Evolutionary conservation across 2,888 invertebrate genomes (phyloP).

Genomic region (Laothoe populi): DNA sequence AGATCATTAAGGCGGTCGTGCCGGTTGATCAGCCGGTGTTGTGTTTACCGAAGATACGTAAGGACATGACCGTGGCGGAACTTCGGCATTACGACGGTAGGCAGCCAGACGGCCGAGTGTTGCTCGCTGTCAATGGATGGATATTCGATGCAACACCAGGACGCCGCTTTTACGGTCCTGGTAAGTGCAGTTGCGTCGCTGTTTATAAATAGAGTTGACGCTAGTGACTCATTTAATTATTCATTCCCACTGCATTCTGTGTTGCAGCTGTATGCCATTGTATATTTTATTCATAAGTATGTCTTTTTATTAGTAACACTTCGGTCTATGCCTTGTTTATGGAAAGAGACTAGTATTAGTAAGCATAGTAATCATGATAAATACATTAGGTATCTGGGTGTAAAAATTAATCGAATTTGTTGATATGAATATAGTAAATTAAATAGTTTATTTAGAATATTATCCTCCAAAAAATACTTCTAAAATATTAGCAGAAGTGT

Average conservation of each 20-base stretch:
- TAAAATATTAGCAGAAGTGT: no score
- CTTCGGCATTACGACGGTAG: slow-evolving; percentile 94
- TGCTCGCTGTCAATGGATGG: slow-evolving; percentile 97
- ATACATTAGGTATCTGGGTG: background rate
- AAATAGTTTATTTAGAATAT: no score
- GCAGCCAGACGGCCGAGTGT: slow-evolving; percentile 93
- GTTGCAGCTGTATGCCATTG: slow-evolving; percentile 37
- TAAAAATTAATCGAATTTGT: no score
- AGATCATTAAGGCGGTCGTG: slow-evolving; percentile 53
- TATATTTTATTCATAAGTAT: slow-evolving; percentile 5
- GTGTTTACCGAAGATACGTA: slow-evolving; percentile 91
- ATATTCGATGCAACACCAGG: slow-evolving; percentile 98
- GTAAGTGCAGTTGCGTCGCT: slow-evolving; percentile 81
- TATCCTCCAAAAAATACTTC: no score
- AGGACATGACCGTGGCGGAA: slow-evolving; percentile 96
- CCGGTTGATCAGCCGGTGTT: slow-evolving; percentile 53
- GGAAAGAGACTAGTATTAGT: no score
- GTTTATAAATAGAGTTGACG: slow-evolving; percentile 73
- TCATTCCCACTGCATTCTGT: slow-evolving; percentile 51
- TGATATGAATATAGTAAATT: no score
- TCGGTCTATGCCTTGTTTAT: background rate
- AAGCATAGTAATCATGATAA: no score
- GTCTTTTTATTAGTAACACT: background rate
- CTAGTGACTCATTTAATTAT: slow-evolving; percentile 57
- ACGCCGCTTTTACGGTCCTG: slow-evolving; percentile 96